phyloP scores from a whole-genome alignment of 2,113 vertebrate genomes.

The Eclectus roratus region DNA sequence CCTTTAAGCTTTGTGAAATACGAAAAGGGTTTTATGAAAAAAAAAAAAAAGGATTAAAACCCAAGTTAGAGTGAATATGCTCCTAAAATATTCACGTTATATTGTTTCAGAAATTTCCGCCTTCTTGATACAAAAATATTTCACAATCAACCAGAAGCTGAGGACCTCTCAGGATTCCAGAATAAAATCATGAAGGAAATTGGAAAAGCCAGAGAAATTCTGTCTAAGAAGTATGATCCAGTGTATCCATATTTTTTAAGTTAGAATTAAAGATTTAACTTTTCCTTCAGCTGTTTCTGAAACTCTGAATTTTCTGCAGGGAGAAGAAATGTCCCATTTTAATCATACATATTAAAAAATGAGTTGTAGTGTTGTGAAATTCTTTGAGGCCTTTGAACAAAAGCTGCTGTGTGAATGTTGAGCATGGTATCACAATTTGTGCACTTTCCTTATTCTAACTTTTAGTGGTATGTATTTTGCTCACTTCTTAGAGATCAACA shows the following conservation, averaged over 20 bases:
- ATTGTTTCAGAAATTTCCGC: slow-evolving; percentile 78
- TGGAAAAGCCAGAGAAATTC: slow-evolving; percentile 72
- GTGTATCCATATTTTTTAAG: not conserved
- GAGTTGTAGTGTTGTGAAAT: not conserved
- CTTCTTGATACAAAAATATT: slow-evolving; percentile 82
- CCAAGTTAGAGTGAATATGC: not conserved
- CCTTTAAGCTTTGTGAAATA: not conserved
- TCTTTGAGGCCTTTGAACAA: not conserved
- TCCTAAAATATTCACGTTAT: not conserved
- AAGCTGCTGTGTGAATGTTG: not conserved
- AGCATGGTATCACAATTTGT: not conserved
- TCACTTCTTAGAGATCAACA: not conserved
- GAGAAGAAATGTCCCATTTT: not conserved
- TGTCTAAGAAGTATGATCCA: slow-evolving; percentile 79
- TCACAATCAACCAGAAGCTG: slow-evolving; percentile 74
- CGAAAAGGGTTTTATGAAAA: not conserved
- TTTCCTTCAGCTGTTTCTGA: not conserved
- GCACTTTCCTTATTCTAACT: not conserved
- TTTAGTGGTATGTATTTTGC: not conserved
- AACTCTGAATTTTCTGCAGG: not conserved
- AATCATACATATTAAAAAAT: not conserved
- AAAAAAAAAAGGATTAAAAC: not conserved
- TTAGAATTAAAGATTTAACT: not conserved
- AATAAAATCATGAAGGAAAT: slow-evolving; percentile 76
- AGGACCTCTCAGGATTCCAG: slow-evolving; percentile 83